Evolutionary conservation across 2,113 vertebrate species (phyloP).

Genomic region (Andinoacara biseriatus): DNA sequence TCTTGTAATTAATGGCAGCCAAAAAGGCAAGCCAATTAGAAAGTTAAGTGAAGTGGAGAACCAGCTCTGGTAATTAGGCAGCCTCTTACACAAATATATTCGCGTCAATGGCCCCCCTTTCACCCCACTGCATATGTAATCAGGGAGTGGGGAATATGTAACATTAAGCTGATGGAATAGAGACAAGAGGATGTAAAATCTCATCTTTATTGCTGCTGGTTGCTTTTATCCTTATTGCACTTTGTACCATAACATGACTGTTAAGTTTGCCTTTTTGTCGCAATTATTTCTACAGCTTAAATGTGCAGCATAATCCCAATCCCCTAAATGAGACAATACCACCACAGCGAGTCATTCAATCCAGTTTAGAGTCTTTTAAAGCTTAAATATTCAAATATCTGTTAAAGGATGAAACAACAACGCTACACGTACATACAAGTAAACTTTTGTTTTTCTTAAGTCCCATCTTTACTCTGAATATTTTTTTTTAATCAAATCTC

Average conservation of each 20-base stretch:
- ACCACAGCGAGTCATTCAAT: not conserved
- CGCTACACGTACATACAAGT: not conserved
- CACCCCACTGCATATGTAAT: slow-evolving; percentile 69
- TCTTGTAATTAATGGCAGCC: slow-evolving; percentile 97
- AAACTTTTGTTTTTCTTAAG: not conserved
- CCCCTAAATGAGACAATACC: not conserved
- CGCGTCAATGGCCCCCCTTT: slow-evolving; percentile 63
- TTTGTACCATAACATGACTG: slow-evolving; percentile 1
- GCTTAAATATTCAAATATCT: not conserved
- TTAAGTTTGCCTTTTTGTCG: slow-evolving; percentile 30
- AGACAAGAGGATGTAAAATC: slow-evolving; percentile 50
- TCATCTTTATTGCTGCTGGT: slow-evolving; percentile 28
- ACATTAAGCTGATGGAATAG: slow-evolving; percentile 52
- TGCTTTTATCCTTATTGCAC: slow-evolving; percentile 18
- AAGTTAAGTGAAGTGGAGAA: slow-evolving; percentile 98
- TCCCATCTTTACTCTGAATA: not conserved
- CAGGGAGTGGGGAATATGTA: slow-evolving; percentile 58
- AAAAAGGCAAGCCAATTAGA: slow-evolving; percentile 98
- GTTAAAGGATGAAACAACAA: not conserved
- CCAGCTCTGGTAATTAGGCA: slow-evolving; percentile 89
- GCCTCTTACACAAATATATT: slow-evolving; percentile 86
- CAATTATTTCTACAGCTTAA: slow-evolving; percentile 4
- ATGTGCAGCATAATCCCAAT: not conserved
- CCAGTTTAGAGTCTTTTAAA: not conserved
- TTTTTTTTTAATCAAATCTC: not conserved